Conservation (phyloP, 2,113 vertebrate genomes). For the Nycticorax nycticorax region DNA sequence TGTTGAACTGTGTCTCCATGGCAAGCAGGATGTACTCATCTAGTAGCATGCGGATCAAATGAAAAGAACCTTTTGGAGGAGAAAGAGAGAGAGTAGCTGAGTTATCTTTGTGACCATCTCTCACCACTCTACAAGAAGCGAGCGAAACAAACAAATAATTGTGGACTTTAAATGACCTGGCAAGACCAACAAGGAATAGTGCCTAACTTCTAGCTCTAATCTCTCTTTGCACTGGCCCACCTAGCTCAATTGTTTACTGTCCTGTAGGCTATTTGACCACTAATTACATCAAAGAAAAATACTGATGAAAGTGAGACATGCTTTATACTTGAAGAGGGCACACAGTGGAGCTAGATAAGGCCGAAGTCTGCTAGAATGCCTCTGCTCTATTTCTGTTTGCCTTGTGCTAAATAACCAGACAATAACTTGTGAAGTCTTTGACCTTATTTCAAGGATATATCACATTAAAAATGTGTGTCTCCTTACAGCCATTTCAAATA, state of each 20-base stretch:
- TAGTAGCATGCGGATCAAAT: conserved; percentile 96
- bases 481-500: neutral
- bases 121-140: conserved; percentile 72
- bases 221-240: conserved; percentile 76
- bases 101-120: conserved; percentile 83
- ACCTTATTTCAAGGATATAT: conserved; percentile 55
- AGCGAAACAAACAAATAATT: conserved; percentile 81
- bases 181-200: conserved; percentile 77
- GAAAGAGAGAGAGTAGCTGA: conserved; percentile 32
- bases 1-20: conserved; percentile 98
- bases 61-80: conserved; percentile 89
- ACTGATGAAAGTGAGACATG: conserved; percentile 82
- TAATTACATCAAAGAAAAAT: conserved; percentile 84
- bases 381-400: conserved; percentile 71
- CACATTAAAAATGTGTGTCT: conserved; percentile 9
- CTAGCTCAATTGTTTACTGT: conserved; percentile 78
- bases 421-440: conserved; percentile 51
- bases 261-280: conserved; percentile 75
- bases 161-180: conserved; percentile 82
- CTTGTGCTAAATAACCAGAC: conserved; percentile 73
- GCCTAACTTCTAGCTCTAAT: conserved; percentile 75
- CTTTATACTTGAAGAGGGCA: conserved; percentile 81
- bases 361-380: conserved; percentile 67
- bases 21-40: conserved; percentile 97
- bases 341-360: conserved; percentile 83